These are phyloP conservation scores for Rhynchophorus ferrugineus DNA, from an alignment of 1,140 invertebrate species.

Conservation along the genomic window DNA sequence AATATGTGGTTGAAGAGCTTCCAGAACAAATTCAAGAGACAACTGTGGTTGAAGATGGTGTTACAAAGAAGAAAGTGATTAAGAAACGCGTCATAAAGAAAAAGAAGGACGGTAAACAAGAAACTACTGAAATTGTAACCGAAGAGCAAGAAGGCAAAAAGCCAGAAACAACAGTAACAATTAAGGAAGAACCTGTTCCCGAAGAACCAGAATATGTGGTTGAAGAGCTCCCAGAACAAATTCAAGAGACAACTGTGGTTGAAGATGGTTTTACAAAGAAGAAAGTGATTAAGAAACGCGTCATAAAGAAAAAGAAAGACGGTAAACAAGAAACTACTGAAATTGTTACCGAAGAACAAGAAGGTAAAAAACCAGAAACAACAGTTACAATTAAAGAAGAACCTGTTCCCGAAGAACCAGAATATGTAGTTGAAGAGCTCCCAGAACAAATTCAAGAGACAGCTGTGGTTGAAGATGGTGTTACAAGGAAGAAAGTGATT, in stretches of 20 bases:
- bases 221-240: constrained; percentile 36
- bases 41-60: constrained; percentile 28
- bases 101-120: constrained; percentile 35
- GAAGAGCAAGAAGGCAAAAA: constrained; percentile 37
- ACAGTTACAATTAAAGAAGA: constrained; percentile 37
- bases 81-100: constrained; percentile 36
- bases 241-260: constrained; percentile 28
- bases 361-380: constrained; percentile 39
- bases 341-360: constrained; percentile 37
- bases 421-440: constrained; percentile 34
- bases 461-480: constrained; percentile 28
- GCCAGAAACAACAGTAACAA: constrained; percentile 35
- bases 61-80: constrained; percentile 29
- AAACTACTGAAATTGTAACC: constrained; percentile 35
- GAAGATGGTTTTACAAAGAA: constrained; percentile 33
- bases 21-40: constrained; percentile 29
- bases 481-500: constrained; percentile 29
- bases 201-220: constrained; percentile 13
- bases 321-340: constrained; percentile 36
- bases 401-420: constrained; percentile 24
- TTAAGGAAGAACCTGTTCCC: constrained; percentile 31
- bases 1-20: constrained; percentile 34
- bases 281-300: constrained; percentile 32
- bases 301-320: constrained; percentile 37
- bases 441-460: constrained; percentile 29